These are phyloP conservation scores for Netelia virgata DNA, from an alignment of 2,888 invertebrate species.

Conservation along the genomic window DNA sequence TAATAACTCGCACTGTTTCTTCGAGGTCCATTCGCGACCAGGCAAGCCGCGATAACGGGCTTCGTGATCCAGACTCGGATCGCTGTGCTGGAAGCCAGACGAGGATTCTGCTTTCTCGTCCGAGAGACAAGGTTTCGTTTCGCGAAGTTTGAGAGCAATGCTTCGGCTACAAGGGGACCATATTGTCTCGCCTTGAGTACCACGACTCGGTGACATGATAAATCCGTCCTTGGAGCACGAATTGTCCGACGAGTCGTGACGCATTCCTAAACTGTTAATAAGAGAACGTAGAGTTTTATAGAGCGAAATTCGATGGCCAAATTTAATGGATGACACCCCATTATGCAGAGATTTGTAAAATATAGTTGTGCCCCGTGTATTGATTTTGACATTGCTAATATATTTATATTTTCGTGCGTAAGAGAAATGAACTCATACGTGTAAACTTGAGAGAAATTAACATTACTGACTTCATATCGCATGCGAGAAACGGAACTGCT, in stretches of 20 bases:
- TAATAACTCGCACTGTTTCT: conserved; percentile 91
- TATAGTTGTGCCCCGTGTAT: too few species aligned
- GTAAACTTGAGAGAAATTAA: too few species aligned
- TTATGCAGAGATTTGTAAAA: too few species aligned
- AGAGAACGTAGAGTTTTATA: too few species aligned
- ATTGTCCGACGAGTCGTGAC: conserved; percentile 91
- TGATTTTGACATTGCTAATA: too few species aligned
- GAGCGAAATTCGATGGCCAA: too few species aligned
- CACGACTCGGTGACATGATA: conserved; percentile 93
- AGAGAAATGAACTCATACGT: too few species aligned
- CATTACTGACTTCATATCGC: too few species aligned
- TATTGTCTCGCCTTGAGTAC: conserved; percentile 91
- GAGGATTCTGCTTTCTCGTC: conserved; percentile 86
- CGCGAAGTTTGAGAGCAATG: conserved; percentile 86
- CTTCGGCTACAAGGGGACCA: conserved; percentile 92
- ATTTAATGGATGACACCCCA: too few species aligned
- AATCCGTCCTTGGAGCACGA: conserved; percentile 91
- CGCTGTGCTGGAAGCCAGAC: conserved; percentile 76
- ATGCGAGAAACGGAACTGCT: too few species aligned
- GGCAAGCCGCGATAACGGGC: conserved; percentile 88
- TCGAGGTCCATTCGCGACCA: conserved; percentile 90
- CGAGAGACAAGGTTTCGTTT: conserved; percentile 86
- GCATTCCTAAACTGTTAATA: conserved; percentile 90
- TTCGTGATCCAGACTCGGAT: conserved; percentile 87
- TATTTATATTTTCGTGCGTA: too few species aligned